Base-by-base conservation (phyloP, 2,888 invertebrate genomes). In the Lasius fuliginosus region DNA sequence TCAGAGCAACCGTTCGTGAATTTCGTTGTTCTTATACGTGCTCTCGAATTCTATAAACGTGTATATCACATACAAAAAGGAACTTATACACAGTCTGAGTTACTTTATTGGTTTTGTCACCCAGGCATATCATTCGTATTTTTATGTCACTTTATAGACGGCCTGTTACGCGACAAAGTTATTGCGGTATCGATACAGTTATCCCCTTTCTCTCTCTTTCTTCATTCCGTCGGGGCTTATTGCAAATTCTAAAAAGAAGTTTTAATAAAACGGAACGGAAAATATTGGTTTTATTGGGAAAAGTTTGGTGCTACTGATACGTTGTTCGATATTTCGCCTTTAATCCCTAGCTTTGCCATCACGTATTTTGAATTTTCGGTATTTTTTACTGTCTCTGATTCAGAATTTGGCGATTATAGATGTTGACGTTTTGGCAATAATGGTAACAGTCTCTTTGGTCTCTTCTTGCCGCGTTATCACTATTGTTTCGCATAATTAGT, bases 1-100 rank as follows among this genome's bases (percentile, higher is more conserved):
- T 5, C 69, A 42, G 46, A 18, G 27, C 67, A 69, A 68, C 49
- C 60, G 11, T 64, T 56, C n/a, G 60, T 85, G 53, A 87, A 88
- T 58, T 76, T 84, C 53, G 30, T 23, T 33, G 46, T 36, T 12
- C 49, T 27, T 33, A 42, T 79, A 60, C 42, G 42, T 60, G 33
- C 46, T 36, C 27, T 42, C 9, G 46, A 73, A 81, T 60, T 73
- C 46, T 56, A 42, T 56, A 42, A 46, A 36, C 27, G 4, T 30
- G 23, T 56, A 15, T 58, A 18, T 73, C 58, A 58, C 46, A 30
- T 9, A 30, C n/a, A 18, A 9, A 30, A 71, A 67, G 15, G 23
- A 30, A 46, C 79, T 73, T 81, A 46, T 81, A 60, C 27, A 73
- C 27, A 49, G 18, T 81, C 5, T 12, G 42, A 46, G 4, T 46